These are phyloP conservation scores for Brenthis ino DNA, from an alignment of 2,888 invertebrate species.

Conservation along the genomic window DNA sequence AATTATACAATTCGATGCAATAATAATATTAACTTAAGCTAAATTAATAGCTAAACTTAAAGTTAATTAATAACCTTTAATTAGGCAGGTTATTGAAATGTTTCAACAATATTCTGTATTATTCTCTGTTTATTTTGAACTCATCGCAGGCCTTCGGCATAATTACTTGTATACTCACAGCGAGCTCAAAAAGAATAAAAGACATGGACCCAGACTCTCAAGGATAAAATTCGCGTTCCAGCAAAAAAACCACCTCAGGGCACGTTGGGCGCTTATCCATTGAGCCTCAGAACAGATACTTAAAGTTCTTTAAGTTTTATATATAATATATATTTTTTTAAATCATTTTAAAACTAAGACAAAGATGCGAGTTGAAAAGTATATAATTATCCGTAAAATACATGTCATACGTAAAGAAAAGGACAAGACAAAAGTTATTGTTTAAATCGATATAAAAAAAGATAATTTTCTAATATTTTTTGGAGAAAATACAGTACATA, in stretches of 20 bases:
- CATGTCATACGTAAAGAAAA: not conserved
- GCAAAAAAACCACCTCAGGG: constrained; percentile 37
- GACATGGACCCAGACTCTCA: constrained; percentile 27
- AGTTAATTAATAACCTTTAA: not conserved
- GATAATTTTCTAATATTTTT: not conserved
- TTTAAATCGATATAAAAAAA: not conserved
- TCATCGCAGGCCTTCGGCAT: constrained; percentile 6
- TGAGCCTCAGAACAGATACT: constrained; percentile 23
- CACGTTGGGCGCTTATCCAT: constrained; percentile 49
- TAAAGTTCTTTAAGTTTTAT: not conserved
- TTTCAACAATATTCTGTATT: not conserved
- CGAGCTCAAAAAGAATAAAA: constrained; percentile 20
- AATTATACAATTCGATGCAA: no score
- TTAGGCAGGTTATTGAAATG: not conserved
- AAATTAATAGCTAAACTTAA: not conserved
- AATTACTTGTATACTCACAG: constrained; percentile 18
- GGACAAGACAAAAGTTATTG: not conserved
- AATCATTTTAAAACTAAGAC: no score
- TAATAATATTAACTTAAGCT: no score
- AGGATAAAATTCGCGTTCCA: constrained; percentile 28
- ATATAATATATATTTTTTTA: no score
- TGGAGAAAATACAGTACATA: not conserved
- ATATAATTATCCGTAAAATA: not conserved
- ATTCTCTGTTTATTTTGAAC: not conserved
- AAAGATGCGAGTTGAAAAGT: no score